Evolutionary conservation across 1,140 invertebrate genomes (phyloP).

Genomic region (Rhopalosiphum padi): DNA sequence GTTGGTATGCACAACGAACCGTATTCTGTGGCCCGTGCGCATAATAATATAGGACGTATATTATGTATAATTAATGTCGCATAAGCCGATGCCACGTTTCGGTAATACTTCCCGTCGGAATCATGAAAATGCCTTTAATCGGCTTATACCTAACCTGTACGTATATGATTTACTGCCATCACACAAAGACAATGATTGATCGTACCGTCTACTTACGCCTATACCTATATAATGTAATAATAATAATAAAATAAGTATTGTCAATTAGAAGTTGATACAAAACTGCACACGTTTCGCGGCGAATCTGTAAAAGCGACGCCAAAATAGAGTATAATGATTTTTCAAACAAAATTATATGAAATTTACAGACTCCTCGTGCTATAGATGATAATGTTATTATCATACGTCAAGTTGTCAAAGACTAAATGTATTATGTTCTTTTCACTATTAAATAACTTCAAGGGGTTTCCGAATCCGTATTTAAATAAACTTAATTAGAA

Average conservation of each 20-base stretch:
- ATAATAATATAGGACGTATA: neutral
- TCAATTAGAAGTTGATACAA: neutral
- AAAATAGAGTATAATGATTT: neutral
- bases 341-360: neutral
- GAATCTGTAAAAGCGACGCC: neutral
- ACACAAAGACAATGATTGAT: constrained; percentile 24
- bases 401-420: neutral
- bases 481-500: neutral
- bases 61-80: constrained; percentile 20
- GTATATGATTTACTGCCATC: constrained; percentile 15
- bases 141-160: constrained; percentile 39
- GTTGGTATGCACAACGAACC: neutral
- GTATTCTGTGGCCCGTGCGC: neutral
- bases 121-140: constrained; percentile 36
- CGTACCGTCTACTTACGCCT: neutral
- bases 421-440: neutral
- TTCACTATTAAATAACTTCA: neutral
- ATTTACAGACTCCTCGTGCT: neutral
- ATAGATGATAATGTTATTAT: neutral
- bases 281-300: neutral
- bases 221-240: neutral
- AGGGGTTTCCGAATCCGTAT: neutral
- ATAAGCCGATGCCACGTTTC: neutral
- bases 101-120: neutral
- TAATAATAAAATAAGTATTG: constrained; percentile 8